phyloP scores from a whole-genome alignment of 2,113 vertebrate genomes.

The Conger conger region DNA sequence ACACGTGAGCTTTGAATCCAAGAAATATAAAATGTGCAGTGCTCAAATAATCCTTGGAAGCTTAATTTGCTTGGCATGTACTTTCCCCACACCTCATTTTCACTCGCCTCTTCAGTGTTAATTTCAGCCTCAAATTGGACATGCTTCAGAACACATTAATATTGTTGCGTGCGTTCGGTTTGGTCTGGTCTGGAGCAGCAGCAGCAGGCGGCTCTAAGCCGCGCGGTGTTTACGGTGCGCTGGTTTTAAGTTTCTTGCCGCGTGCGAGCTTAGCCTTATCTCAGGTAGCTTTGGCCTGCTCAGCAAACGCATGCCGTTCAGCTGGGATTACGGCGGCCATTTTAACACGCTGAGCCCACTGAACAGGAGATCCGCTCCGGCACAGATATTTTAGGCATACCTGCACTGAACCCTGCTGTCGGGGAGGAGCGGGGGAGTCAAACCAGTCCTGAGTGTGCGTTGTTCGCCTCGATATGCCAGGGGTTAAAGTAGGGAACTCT shows the following conservation, averaged over 20 bases:
- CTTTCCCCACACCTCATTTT: background rate
- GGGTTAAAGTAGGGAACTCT: background rate
- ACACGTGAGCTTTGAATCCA: no score
- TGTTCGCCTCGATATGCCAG: background rate
- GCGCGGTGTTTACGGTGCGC: background rate
- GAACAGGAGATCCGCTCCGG: slow-evolving; percentile 11
- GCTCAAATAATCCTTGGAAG: no score
- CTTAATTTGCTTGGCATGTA: background rate
- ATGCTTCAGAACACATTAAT: background rate
- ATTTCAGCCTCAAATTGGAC: background rate
- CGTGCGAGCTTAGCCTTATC: background rate
- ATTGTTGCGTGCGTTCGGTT: background rate
- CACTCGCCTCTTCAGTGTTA: background rate
- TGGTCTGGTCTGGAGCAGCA: no score
- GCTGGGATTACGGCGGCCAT: slow-evolving; percentile 27
- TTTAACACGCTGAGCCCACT: slow-evolving; percentile 34
- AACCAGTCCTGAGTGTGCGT: slow-evolving; percentile 29
- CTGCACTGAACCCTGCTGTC: slow-evolving; percentile 7
- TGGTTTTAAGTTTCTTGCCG: background rate
- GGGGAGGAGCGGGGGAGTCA: slow-evolving; percentile 29
- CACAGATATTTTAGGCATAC: slow-evolving; percentile 33
- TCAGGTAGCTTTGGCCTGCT: background rate
- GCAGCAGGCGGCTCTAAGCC: no score
- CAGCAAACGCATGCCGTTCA: slow-evolving; percentile 29
- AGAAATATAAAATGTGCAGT: no score